phyloP scores from a whole-genome alignment of 2,113 vertebrate genomes.

The Prunella himalayana region DNA sequence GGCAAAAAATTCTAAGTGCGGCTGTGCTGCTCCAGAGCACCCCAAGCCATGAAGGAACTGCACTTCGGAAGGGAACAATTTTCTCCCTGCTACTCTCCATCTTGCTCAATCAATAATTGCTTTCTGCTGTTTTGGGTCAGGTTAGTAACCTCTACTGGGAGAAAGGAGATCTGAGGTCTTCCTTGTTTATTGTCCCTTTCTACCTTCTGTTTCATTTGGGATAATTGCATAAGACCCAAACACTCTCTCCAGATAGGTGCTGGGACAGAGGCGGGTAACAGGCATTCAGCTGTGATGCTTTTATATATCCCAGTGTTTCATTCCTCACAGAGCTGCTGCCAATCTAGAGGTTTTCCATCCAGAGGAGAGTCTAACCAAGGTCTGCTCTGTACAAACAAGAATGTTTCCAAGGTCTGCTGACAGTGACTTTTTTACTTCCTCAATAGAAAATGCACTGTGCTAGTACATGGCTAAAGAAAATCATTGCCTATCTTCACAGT shows the following conservation, averaged over 20 bases:
- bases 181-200: background rate
- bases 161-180: background rate
- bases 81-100: conserved; percentile 9
- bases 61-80: conserved; percentile 30
- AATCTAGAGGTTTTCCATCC: background rate
- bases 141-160: background rate
- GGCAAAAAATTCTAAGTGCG: background rate
- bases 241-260: rapidly evolving
- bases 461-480: background rate
- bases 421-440: background rate
- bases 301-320: background rate
- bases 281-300: background rate
- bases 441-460: background rate
- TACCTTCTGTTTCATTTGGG: background rate
- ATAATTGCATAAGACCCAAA: background rate
- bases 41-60: background rate
- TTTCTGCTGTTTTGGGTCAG: conserved; percentile 52
- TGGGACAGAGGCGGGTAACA: background rate
- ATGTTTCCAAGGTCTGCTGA: background rate
- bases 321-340: background rate
- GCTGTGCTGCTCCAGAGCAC: background rate
- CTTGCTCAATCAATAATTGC: conserved; percentile 29
- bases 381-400: background rate
- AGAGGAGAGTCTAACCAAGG: background rate
- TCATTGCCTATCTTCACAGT: background rate